These are phyloP conservation scores for Nycticryphes semicollaris DNA, from an alignment of 2,113 vertebrate genomes.

Conservation along the genomic window DNA sequence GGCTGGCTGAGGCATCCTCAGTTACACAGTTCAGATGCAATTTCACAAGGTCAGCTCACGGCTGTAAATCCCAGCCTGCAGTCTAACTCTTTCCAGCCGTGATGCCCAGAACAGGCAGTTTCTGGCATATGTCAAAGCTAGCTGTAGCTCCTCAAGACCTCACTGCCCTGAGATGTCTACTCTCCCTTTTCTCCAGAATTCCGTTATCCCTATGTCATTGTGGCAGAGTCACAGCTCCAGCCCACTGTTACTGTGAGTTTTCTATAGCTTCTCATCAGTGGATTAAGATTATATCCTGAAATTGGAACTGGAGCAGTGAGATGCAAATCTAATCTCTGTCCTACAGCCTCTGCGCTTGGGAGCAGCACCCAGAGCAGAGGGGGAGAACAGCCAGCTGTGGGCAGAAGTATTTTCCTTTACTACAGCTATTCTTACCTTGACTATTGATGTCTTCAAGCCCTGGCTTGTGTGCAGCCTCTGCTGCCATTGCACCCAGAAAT, in stretches of 20 bases:
- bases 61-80: background rate
- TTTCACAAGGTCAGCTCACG: background rate
- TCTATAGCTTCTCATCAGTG: background rate
- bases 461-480: background rate
- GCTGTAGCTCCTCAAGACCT: background rate
- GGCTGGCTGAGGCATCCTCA: background rate
- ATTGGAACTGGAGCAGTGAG: background rate
- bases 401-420: background rate
- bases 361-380: background rate
- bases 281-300: background rate
- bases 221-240: background rate
- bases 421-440: background rate
- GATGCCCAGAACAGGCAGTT: background rate
- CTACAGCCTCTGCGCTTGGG: background rate
- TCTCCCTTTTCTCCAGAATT: background rate
- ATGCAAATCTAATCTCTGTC: background rate
- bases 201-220: background rate
- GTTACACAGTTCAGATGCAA: background rate
- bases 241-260: background rate
- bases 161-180: background rate
- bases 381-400: background rate
- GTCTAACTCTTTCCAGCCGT: conserved; percentile 4
- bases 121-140: conserved; percentile 3
- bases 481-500: background rate
- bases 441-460: background rate